Conservation (phyloP, 2,113 vertebrate species). For the Cisticola juncidis region DNA sequence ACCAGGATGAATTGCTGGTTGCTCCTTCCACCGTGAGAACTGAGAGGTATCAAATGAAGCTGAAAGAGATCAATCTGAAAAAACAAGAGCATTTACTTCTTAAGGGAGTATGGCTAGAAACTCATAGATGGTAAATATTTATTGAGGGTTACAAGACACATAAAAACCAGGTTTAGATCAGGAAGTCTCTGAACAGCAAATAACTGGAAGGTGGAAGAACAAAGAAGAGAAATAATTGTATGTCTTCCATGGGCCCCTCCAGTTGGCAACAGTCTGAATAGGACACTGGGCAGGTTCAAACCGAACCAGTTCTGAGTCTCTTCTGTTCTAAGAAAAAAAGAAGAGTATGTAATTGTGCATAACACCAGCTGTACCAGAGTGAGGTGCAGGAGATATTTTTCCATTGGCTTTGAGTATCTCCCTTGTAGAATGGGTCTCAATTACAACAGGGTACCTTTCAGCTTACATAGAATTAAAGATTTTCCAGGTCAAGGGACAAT, state of each 20-base stretch:
- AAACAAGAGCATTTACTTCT: background rate
- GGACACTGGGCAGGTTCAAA: background rate
- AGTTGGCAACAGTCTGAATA: background rate
- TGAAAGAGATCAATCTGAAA: background rate
- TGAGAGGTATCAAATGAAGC: background rate
- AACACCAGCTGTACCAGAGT: background rate
- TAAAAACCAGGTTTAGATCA: background rate
- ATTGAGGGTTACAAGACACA: background rate
- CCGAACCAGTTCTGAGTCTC: background rate
- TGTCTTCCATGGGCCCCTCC: background rate
- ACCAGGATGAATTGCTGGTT: background rate
- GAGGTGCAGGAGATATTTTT: background rate
- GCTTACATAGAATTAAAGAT: background rate
- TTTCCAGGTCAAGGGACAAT: background rate
- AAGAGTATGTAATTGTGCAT: background rate
- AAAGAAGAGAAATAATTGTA: accelerated
- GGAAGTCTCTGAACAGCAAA: background rate
- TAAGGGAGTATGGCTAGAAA: background rate
- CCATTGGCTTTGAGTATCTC: background rate
- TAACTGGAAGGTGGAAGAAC: background rate
- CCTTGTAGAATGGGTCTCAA: background rate
- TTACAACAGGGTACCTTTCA: background rate
- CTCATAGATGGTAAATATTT: background rate
- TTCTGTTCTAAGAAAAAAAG: background rate
- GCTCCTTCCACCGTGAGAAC: background rate